Percentiles rank a stretch among this genome's conserved stretches.
Evolutionary conservation across 2,888 invertebrate genomes (phyloP).

Genomic region (Polyploca ridens): DNA sequence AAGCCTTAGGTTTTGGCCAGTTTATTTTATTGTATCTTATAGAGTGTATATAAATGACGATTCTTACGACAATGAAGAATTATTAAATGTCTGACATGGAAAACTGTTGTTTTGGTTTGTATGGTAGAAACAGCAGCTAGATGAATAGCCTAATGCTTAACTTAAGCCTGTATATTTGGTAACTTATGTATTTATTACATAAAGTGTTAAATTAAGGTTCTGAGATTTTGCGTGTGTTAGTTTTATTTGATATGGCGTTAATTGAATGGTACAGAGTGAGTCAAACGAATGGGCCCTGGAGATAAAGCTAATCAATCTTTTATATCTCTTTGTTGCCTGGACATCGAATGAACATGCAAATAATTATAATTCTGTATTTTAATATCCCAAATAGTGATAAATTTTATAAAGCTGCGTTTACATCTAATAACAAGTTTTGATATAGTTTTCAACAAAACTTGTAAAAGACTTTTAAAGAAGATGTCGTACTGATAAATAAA

Average conservation of each 20-base stretch:
- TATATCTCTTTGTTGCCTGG: no score
- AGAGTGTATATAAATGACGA: not conserved
- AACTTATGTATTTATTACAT: not conserved
- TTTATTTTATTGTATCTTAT: constrained; percentile 20
- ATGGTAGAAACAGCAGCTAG: constrained; percentile 6
- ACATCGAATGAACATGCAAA: no score
- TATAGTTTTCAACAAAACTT: no score
- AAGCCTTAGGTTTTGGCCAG: constrained; percentile 24
- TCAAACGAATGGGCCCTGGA: no score
- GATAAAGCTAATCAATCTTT: no score
- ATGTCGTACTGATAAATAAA: no score
- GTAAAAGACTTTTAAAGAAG: no score
- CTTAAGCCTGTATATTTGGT: not conserved
- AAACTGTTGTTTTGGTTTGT: constrained; percentile 1
- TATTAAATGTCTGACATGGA: not conserved
- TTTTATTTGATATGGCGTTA: not conserved
- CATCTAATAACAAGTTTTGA: no score
- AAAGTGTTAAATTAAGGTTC: not conserved
- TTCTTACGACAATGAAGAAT: constrained; percentile 8
- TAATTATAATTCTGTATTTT: no score
- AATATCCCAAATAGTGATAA: no score
- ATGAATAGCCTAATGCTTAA: not conserved
- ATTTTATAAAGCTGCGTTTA: no score
- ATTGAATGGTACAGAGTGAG: no score
- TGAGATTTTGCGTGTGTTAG: not conserved